phyloP scores from a whole-genome alignment of 1,140 invertebrate species.

The Dryas iulia region DNA sequence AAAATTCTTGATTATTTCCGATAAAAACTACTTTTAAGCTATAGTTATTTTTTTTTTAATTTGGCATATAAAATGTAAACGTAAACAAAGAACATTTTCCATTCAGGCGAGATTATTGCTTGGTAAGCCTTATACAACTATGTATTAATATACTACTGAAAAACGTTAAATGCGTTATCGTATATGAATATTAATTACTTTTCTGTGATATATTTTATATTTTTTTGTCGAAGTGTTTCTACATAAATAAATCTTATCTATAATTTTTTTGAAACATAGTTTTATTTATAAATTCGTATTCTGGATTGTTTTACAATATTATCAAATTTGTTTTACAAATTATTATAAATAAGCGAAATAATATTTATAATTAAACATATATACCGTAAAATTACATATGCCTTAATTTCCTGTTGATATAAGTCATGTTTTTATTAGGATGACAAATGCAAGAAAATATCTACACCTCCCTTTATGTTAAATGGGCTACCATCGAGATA shows the following conservation, averaged over 20 bases:
- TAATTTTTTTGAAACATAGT: not conserved
- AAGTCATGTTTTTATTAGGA: too few relatives aligned
- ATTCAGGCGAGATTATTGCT: not conserved
- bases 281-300: not conserved
- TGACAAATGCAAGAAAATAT: too few relatives aligned
- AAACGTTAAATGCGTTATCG: not conserved
- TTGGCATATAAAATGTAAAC: too few relatives aligned
- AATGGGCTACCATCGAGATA: too few relatives aligned
- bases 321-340: not conserved
- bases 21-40: too few relatives aligned
- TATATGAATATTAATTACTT: constrained; percentile 9
- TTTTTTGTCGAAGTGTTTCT: constrained; percentile 8
- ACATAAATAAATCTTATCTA: not conserved
- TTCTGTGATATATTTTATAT: constrained; percentile 32
- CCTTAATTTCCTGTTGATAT: too few relatives aligned
- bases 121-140: not conserved
- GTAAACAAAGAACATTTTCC: not conserved
- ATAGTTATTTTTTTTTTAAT: too few relatives aligned
- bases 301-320: not conserved
- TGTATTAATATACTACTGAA: not conserved
- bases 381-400: too few relatives aligned
- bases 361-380: too few relatives aligned
- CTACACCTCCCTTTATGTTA: too few relatives aligned
- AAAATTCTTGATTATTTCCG: too few relatives aligned
- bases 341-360: too few relatives aligned